Base-by-base conservation (phyloP, 2,797 vertebrate species). In the Pipistrellus nathusii region DNA sequence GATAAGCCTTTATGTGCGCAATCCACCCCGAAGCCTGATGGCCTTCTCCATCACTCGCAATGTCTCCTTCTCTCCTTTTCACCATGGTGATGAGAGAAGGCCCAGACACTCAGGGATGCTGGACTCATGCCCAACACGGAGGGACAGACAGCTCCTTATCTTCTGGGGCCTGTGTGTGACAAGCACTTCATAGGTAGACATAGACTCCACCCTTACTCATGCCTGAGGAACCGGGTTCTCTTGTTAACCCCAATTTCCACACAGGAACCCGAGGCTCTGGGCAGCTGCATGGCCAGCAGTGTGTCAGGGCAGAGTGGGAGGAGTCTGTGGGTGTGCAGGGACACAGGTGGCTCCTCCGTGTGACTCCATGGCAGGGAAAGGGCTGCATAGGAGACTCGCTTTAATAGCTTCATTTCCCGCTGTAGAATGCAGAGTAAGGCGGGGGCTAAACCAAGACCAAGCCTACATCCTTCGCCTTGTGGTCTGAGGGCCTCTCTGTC, bases 211-310 rank as follows among this genome's bases (percentile, higher is more conserved):
- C 27, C 10, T 68, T 32, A 88, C 8, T 64, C 14, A 57, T 44
- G 9, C 59, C 46, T 72, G n/a, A 72, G n/a, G 23, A 27, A 20
- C 38, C 21, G 3, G 32, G 1, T 44, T 90, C 11, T 78, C 15
- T 48, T 38, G 13, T 51, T 38, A 27, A 15, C 3, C 5, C 9
- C 18, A 27, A 30, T n/a, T n/a, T 76, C 80, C 21, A 85, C 12
- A 13, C 5, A 51, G 53, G 15, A 66, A 38, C 38, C 5, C 0
- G 7, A 23, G 18, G 14, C 23, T 48, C 35, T 25, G 18, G 12
- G 38, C 41, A 4, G 13, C 30, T 15, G 41, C 62, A 64, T 0
- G 15, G 27, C 7, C 2, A 7, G 21, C 21, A 4, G 1, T 3
- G 18, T 1, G 5, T 18, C 72, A 27, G 41, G 46, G 2, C 20